Evolutionary conservation across 2,113 vertebrate species (phyloP), one percentile per base, ranked within the genome.

Genomic region (Psophia crepitans): DNA sequence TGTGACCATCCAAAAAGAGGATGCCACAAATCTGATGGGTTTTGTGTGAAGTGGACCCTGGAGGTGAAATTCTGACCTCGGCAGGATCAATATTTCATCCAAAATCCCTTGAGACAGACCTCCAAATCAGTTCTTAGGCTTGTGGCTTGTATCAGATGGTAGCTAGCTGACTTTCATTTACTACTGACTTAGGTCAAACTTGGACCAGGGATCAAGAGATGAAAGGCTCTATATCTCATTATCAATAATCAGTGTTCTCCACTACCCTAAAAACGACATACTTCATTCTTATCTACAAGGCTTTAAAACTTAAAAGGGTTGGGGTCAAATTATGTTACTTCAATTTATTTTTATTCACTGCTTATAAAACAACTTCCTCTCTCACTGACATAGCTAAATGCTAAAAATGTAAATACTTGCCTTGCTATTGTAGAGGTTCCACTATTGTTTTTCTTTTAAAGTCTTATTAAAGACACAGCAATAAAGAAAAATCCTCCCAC

Each of bases 191-290:
- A 87, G 94, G 97, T 97, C 91, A 95, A 94, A 90, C 82, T 87
- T 94, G 85, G 95, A 96, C 79, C 69, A 96, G 91, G 94, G 94
- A 97, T 94, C 95, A 96, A 66, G 89, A 97, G 90, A 95, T 97
- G 90, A 96, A 96, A 97, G 95, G 69, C 88, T 90, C 64, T 84
- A 30, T 85, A 89, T 81, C 91, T 89, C 94, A 93, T 93, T 90
- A 95, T 94, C 97, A 96, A 95, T 96, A 92, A 95, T 51, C 68
- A 92, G 64, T 41, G 64, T 64, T 87, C 84, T 90, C 69, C 66
- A 92, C 65, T 80, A 87, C 39, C 56, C 84, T 57, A 84, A 89
- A 78, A 79, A 61, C 27, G 13, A 90, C 90, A 94, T 94, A 93
- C 78, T 92, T 95, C 84, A 96, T 95, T 91, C 92, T 97, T 94